Evolutionary conservation across 2,797 vertebrate species (phyloP).

Genomic region (Cuniculus paca): DNA sequence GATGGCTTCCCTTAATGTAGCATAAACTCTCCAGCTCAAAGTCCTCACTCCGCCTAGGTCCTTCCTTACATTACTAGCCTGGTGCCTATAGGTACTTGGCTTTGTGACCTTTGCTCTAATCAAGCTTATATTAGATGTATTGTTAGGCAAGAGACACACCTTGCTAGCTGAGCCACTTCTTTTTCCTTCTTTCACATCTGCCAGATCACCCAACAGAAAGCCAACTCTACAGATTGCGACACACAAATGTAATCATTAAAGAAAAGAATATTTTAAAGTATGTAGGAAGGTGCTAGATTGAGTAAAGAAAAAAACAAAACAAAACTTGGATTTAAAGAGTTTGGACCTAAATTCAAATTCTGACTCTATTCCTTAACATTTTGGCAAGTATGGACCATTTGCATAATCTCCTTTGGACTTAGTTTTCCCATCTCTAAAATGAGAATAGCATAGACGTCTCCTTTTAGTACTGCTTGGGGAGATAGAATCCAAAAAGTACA

Average conservation of each 20-base stretch:
- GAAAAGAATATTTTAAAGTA: neutral
- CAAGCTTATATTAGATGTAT: neutral
- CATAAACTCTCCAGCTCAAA: neutral
- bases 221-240: neutral
- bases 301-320: neutral
- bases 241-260: neutral
- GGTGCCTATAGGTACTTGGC: neutral
- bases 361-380: neutral
- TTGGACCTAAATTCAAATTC: neutral
- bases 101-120: neutral
- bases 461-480: neutral
- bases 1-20: neutral
- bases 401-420: neutral
- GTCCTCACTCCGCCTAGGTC: fast-evolving
- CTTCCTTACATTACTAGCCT: neutral
- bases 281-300: neutral
- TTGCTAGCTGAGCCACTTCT: neutral
- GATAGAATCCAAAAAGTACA: neutral
- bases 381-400: neutral
- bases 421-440: neutral
- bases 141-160: neutral
- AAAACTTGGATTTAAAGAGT: neutral
- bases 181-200: slow-evolving; percentile 33
- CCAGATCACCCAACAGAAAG: neutral
- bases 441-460: neutral